Evolutionary conservation across 2,888 invertebrate genomes (phyloP).

Genomic region (Ochropleura plecta): DNA sequence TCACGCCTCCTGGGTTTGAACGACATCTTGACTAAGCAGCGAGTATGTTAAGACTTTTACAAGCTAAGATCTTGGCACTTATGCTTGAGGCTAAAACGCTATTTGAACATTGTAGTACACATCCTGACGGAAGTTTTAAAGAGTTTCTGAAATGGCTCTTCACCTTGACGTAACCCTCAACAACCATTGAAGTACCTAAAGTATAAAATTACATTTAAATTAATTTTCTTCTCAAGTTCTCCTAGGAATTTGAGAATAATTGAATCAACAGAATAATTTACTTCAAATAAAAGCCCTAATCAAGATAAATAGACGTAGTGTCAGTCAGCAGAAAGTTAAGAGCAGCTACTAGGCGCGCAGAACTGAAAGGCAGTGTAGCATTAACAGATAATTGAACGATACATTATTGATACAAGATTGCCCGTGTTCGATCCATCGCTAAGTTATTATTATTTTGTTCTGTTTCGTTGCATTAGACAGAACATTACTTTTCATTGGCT

Average conservation of each 20-base stretch:
- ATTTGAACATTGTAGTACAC: slow-evolving; percentile 14
- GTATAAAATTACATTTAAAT: not conserved
- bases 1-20: slow-evolving; percentile 24
- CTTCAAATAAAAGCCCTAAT: slow-evolving; percentile 5
- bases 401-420: slow-evolving; percentile 53
- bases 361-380: slow-evolving; percentile 30
- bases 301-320: slow-evolving; percentile 8
- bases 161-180: slow-evolving; percentile 1
- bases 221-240: slow-evolving; percentile 4
- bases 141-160: not conserved
- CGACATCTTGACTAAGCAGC: slow-evolving; percentile 28
- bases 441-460: slow-evolving; percentile 22
- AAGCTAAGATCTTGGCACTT: slow-evolving; percentile 37
- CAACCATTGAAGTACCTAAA: slow-evolving; percentile 5
- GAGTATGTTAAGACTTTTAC: slow-evolving; percentile 10
- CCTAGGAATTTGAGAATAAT: slow-evolving; percentile 12
- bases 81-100: slow-evolving; percentile 48
- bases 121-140: slow-evolving; percentile 2
- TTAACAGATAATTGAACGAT: slow-evolving; percentile 49
- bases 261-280: slow-evolving; percentile 11
- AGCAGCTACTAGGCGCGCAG: slow-evolving; percentile 35
- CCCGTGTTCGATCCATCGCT: slow-evolving; percentile 37
- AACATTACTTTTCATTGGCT: slow-evolving; percentile 10
- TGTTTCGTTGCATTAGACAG: slow-evolving; percentile 20
- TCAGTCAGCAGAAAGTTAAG: slow-evolving; percentile 26